These are phyloP conservation scores for Falco novaeseelandiae DNA, from an alignment of 2,797 vertebrate genomes.

Conservation along the genomic window DNA sequence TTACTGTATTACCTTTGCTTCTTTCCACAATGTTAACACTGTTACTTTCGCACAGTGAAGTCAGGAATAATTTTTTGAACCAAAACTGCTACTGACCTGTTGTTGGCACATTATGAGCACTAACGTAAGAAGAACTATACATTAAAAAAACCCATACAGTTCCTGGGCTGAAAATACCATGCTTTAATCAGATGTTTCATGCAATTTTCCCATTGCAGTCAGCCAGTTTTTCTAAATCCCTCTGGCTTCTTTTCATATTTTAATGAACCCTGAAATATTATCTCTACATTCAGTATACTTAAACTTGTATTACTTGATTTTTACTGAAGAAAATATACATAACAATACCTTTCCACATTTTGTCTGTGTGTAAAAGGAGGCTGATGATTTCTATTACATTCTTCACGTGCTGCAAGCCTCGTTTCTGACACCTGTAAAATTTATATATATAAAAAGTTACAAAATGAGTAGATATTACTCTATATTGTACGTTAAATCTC, in stretches of 20 bases:
- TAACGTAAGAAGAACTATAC: neutral
- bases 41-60: neutral
- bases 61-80: neutral
- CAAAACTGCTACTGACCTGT: neutral
- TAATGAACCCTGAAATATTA: neutral
- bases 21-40: neutral
- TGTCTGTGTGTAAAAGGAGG: conserved; percentile 81
- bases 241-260: neutral
- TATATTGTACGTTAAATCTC: neutral
- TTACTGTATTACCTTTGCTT: neutral
- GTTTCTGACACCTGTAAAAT: conserved; percentile 85
- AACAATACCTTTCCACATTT: conserved; percentile 81
- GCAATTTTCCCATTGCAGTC: neutral
- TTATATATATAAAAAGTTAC: neutral
- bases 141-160: no score
- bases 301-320: neutral
- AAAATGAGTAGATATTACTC: neutral
- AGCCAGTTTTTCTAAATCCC: neutral
- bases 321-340: neutral
- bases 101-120: neutral
- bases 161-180: neutral
- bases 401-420: conserved; percentile 83
- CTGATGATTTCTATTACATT: conserved; percentile 79
- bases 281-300: neutral
- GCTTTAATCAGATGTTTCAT: neutral